Evolutionary conservation across 2,797 vertebrate genomes (phyloP).

Genomic region (Neopelma chrysocephalum): DNA sequence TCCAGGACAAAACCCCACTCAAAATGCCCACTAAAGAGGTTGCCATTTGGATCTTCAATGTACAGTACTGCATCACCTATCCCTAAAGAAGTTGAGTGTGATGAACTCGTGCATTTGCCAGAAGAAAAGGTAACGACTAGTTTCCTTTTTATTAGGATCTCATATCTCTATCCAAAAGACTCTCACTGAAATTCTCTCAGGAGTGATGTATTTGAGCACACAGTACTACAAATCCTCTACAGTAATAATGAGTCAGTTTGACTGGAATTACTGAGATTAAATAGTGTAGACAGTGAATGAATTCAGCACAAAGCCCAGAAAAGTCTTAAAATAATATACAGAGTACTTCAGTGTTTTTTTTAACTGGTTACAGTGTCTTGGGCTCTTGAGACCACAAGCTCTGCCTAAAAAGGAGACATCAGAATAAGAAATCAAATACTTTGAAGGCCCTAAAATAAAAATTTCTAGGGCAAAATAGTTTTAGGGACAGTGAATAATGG

Average conservation of each 20-base stretch:
- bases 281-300: not conserved
- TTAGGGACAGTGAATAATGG: not conserved
- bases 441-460: not conserved
- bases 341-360: not conserved
- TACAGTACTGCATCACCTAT: not conserved
- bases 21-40: not conserved
- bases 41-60: not conserved
- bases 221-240: not conserved
- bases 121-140: not conserved
- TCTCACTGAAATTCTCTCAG: not conserved
- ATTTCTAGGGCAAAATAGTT: not conserved
- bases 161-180: not conserved
- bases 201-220: not conserved
- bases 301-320: not conserved
- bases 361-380: not conserved
- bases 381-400: not conserved
- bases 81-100: not conserved
- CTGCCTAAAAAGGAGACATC: not conserved
- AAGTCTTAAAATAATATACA: not conserved
- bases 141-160: not conserved
- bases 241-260: not conserved
- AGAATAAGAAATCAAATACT: not conserved
- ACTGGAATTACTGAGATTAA: not conserved
- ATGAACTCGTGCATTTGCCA: not conserved
- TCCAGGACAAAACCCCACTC: not conserved